Base-by-base conservation (phyloP, 1,140 invertebrate genomes). In the Drosophila tropicalis region DNA sequence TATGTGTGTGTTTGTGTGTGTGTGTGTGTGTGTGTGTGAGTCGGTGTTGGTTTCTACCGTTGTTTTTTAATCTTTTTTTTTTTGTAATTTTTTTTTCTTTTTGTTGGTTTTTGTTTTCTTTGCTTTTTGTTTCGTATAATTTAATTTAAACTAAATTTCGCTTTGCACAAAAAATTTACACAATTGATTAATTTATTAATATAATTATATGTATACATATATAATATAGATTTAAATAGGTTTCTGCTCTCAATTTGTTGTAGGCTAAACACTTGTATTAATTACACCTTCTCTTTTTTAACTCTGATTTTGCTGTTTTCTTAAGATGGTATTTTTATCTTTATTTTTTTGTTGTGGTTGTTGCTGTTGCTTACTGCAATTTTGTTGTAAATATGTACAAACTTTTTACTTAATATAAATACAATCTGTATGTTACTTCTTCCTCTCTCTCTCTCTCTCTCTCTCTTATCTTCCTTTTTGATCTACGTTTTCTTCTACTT, bases 351-450 rank as follows among this genome's bases (percentile, higher is more conserved):
- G n/a, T n/a, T n/a, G n/a, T n/a, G n/a, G 64, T 76, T 79, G 61
- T 65, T 75, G 63, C 67, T 79, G 63, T 70, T 74, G 76, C 72
- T 70, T 79, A 79, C 69, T 62, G 74, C 69, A 73, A 78, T 79
- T 79, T 74, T 73, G 84, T 89, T 87, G 84, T 87, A 87, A 89
- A 87, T 87, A 87, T 87, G 83, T 87, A 87, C 83, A 87, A 87
- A 87, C 76, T 83, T 80, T 74, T 83, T 73, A 80, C 84, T 89
- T 87, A 89, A 17, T 7, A 56, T 83, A 82, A 70, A 64, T 67
- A 51, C 44, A 51, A 51, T 51, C 10, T 51, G 44, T 51, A 77
- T 73, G 60, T 72, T 72, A 40, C 25, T 57, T 9, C 10, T 6
- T 3, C 10, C n/a, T 62, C 22, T 22, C 3, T 32, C 25, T 34